A percentile compares a stretch with the other conserved stretches of the same genome.
phyloP scores from a whole-genome alignment of 2,888 invertebrate genomes.

The Formica aserva region DNA sequence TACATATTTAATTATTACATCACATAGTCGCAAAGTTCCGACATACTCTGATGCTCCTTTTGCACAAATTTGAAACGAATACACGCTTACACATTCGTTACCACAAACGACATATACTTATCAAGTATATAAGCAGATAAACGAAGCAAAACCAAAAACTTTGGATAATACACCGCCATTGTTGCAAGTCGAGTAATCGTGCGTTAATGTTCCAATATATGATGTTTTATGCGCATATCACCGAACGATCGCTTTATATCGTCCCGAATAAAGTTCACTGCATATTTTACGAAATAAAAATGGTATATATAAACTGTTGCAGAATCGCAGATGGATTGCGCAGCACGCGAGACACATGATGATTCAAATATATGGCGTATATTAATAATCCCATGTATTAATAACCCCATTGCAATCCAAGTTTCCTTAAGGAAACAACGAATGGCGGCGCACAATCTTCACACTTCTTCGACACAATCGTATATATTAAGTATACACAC shows the following conservation, averaged over 20 bases:
- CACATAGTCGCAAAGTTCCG: constrained; percentile 54
- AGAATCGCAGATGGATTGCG: background rate
- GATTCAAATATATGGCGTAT: constrained; percentile 13
- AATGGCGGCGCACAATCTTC: constrained; percentile 41
- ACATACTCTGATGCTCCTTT: constrained; percentile 27
- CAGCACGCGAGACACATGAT: constrained; percentile 11
- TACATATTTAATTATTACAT: constrained; percentile 41
- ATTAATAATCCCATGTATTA: background rate
- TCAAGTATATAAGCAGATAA: constrained; percentile 59
- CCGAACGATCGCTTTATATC: constrained; percentile 44
- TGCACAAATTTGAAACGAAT: constrained; percentile 48
- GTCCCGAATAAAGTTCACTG: constrained; percentile 39
- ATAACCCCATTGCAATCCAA: constrained; percentile 14
- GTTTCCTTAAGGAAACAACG: constrained; percentile 27
- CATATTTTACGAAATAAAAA: constrained; percentile 41
- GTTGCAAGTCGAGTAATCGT: constrained; percentile 33
- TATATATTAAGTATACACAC: constrained; percentile 46
- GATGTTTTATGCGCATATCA: constrained; percentile 31
- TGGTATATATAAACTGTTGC: background rate
- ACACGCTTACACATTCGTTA: constrained; percentile 43
- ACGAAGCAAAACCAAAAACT: constrained; percentile 69
- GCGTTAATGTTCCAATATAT: constrained; percentile 36
- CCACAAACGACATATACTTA: constrained; percentile 56
- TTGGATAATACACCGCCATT: constrained; percentile 68
- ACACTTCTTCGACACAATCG: constrained; percentile 20